A percentile compares a stretch with the other conserved stretches of the same genome.
Conservation (phyloP, 2,113 vertebrate genomes). For the Dicrurus megarhynchus region DNA sequence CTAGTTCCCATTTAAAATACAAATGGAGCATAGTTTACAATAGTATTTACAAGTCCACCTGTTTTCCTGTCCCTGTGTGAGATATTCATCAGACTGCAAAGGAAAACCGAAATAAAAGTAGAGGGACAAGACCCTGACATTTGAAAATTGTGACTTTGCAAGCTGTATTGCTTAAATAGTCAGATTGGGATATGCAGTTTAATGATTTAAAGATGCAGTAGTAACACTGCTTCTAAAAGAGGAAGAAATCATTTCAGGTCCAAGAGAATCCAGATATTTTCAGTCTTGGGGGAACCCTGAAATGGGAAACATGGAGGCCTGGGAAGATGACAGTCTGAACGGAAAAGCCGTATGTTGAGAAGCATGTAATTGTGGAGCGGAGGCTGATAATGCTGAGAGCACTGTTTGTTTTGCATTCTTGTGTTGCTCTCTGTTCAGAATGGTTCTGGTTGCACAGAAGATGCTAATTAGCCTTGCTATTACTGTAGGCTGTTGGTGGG, state of each 20-base stretch:
- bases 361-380: neutral
- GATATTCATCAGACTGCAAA: neutral
- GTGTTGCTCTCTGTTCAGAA: neutral
- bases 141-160: neutral
- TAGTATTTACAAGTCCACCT: neutral
- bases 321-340: neutral
- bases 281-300: neutral
- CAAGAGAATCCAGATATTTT: constrained; percentile 14
- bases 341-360: neutral
- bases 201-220: neutral
- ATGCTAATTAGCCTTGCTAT: neutral
- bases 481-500: neutral
- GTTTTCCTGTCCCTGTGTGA: neutral
- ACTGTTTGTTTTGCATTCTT: neutral
- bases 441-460: neutral
- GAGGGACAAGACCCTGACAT: neutral
- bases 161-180: neutral
- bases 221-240: neutral
- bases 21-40: neutral
- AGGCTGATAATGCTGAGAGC: neutral
- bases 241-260: neutral
- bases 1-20: neutral
- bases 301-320: neutral
- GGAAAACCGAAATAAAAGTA: neutral
- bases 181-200: neutral